Evolutionary conservation across 37 sponge, comb jelly and placozoan species (phyloP).

Genomic region (Eunapius fragilis): DNA sequence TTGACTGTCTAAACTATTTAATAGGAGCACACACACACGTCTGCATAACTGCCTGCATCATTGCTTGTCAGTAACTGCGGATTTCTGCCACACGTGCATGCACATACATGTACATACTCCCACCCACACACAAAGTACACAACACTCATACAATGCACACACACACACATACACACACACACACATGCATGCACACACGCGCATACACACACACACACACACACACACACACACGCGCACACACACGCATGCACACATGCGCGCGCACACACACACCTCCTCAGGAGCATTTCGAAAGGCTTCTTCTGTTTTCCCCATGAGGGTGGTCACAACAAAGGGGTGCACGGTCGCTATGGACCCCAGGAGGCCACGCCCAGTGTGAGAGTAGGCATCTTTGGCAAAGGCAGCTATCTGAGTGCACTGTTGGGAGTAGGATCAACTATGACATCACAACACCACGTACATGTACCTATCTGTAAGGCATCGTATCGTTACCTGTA

Average conservation of each 20-base stretch:
- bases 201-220: neutral
- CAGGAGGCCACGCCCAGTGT: constrained; percentile 62
- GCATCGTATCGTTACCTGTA: too few relatives aligned
- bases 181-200: neutral
- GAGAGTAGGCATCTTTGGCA: constrained; percentile 80
- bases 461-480: constrained; percentile 24
- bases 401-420: constrained; percentile 73
- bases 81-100: too few relatives aligned
- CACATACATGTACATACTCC: too few relatives aligned
- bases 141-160: too few relatives aligned
- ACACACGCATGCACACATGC: neutral
- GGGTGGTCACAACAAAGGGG: constrained; percentile 64
- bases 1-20: too few relatives aligned
- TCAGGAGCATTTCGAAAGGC: constrained; percentile 29
- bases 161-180: neutral
- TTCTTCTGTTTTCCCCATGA: constrained; percentile 45
- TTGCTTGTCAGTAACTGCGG: too few relatives aligned
- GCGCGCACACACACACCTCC: neutral
- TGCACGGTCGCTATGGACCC: constrained; percentile 80
- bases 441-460: too few relatives aligned
- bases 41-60: too few relatives aligned
- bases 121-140: too few relatives aligned
- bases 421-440: too few relatives aligned
- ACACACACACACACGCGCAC: neutral
- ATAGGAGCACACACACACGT: too few relatives aligned